Evolutionary conservation across 2,888 invertebrate genomes (phyloP), one percentile per base, ranked within the genome.

Genomic region (Acrobasis consociella): DNA sequence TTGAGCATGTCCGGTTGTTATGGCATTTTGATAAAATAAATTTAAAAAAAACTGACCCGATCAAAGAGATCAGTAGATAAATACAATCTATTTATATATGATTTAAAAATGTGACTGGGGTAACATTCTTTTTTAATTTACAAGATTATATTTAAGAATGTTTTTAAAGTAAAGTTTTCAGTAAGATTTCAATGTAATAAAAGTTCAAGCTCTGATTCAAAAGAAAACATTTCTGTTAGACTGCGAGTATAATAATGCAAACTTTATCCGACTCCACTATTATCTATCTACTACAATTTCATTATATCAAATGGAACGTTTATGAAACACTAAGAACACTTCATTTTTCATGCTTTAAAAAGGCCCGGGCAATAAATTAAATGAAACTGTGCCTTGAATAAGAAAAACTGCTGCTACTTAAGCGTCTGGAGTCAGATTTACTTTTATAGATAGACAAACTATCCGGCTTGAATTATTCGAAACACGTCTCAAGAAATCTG

Each of bases 261-360:
- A 13, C 11, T 46, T n/a, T 46, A 46, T 46, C 46, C 13, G 13
- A 46, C 11, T 46, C 46, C 46, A 46, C 7, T 22, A 22, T 22
- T 31, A 31, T 31, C 9, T 8, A 10, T 37, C n/a, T 52, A 22
- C 16, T 56, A 56, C 55, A 56, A 56, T 56, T 56, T 56, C 39
- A 56, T 56, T 56, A 39, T 38, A 39, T 39, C 15, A 56, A 52
- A 52, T 22, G 52, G 52, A 52, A 52, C 52, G 52, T 22, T 52
- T 37, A 52, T 52, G 52, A 58, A 58, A 58, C 58, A 42, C 46
- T 42, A 46, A 42, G 42, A 17, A 31, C 49, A 49, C 9, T 58
- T 46, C 58, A 49, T 58, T 42, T 58, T 58, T 58, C 58, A 31
- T 49, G 22, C 58, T 58, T 22, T 58, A 31, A 49, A 58, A 22